phyloP scores from a whole-genome alignment of 2,113 vertebrate genomes.

The Oreochromis niloticus region DNA sequence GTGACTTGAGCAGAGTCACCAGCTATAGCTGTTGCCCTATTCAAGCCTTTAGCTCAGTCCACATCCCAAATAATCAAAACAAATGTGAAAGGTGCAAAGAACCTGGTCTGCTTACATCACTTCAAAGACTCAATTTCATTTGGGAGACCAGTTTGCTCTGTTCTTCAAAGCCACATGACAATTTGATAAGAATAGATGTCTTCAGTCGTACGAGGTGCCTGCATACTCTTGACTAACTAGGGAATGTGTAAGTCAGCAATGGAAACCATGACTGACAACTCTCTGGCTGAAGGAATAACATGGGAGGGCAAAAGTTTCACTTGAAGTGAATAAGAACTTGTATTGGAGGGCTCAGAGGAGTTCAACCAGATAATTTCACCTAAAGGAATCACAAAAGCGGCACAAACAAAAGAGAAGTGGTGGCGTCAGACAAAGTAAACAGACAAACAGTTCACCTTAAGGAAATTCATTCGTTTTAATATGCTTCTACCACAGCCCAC shows the following conservation, averaged over 20 bases:
- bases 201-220: background rate
- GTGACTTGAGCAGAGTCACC: background rate
- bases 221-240: fast-evolving
- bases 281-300: background rate
- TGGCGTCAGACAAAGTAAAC: background rate
- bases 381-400: background rate
- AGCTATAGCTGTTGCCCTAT: fast-evolving
- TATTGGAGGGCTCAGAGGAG: background rate
- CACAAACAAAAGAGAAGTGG: background rate
- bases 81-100: background rate
- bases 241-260: background rate
- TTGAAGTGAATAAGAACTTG: background rate
- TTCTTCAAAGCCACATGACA: background rate
- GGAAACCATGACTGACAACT: background rate
- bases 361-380: background rate
- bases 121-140: background rate
- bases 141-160: background rate
- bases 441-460: background rate
- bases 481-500: too few relatives aligned
- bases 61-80: background rate
- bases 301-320: background rate
- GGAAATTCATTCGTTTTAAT: background rate
- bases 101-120: background rate
- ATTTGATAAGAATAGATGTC: background rate
- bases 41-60: background rate